A percentile compares a stretch with the other conserved stretches of the same genome.
These are phyloP conservation scores for Zelostemma sp. DNA, from an alignment of 1,140 invertebrate species.

Conservation along the genomic window DNA sequence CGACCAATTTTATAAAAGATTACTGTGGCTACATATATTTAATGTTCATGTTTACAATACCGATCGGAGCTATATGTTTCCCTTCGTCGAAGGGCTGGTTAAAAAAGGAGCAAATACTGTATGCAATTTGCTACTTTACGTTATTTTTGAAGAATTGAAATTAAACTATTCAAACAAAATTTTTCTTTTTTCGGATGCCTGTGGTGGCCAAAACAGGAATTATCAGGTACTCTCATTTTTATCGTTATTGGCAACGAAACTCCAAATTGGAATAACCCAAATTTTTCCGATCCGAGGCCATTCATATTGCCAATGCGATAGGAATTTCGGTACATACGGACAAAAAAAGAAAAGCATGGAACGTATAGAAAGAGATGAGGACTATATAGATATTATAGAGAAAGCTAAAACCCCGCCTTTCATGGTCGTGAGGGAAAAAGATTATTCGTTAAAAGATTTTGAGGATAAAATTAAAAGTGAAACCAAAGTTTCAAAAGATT, in stretches of 20 bases:
- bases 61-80: slow-evolving; percentile 17
- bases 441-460: too few relatives aligned
- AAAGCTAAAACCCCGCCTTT: not conserved
- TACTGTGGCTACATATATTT: slow-evolving; percentile 16
- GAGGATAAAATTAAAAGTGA: too few relatives aligned
- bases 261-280: not conserved
- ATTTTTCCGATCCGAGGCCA: not conserved
- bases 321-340: not conserved
- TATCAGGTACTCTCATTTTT: not conserved
- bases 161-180: slow-evolving; percentile 9
- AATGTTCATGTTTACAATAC: slow-evolving; percentile 16
- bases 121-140: slow-evolving; percentile 10
- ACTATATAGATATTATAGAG: not conserved
- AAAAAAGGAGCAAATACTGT: slow-evolving; percentile 23
- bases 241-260: not conserved
- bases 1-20: slow-evolving; percentile 11
- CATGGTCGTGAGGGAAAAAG: not conserved
- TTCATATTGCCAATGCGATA: too few relatives aligned
- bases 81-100: slow-evolving; percentile 5
- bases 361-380: not conserved
- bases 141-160: slow-evolving; percentile 6
- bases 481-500: too few relatives aligned
- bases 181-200: slow-evolving; percentile 5
- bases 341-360: not conserved
- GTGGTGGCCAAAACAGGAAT: too few relatives aligned